A percentile compares a stretch with the other conserved stretches of the same genome.
Evolutionary conservation across 2,888 invertebrate genomes (phyloP).

Genomic region (Caenorhabditis uteleia): DNA sequence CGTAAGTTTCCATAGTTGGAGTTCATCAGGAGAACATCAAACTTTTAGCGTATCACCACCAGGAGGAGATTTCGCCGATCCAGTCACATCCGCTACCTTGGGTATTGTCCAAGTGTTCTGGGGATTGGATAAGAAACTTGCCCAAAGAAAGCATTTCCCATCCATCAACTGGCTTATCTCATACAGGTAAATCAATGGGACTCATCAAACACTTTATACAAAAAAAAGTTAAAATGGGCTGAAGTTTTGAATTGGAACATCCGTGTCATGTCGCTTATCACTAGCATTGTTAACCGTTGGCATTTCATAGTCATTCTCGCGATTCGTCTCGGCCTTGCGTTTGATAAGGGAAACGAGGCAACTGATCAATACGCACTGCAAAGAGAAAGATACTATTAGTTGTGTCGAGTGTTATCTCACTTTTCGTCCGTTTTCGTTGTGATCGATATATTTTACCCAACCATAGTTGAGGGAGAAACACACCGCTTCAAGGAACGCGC

Average conservation of each 20-base stretch:
- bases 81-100: constrained; percentile 96
- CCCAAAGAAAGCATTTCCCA: constrained; percentile 97
- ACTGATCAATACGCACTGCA: constrained; percentile 33
- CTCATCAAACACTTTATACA: background rate
- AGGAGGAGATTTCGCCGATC: constrained; percentile 99
- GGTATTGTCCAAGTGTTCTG: constrained; percentile 82
- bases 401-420: background rate
- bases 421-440: constrained; percentile 55
- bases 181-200: constrained; percentile 73
- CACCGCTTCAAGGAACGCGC: constrained; percentile 48
- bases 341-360: constrained; percentile 30
- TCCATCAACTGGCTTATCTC: constrained; percentile 99
- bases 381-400: too few species aligned
- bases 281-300: constrained; percentile 12
- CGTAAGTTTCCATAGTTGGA: constrained; percentile 72
- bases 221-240: constrained; percentile 51
- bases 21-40: background rate
- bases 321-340: constrained; percentile 5
- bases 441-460: constrained; percentile 64
- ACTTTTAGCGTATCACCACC: constrained; percentile 77
- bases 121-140: constrained; percentile 69
- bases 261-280: constrained; percentile 50
- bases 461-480: constrained; percentile 52
- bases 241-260: constrained; percentile 58
- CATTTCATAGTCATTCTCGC: constrained; percentile 52